Evolutionary conservation across 2,888 invertebrate genomes (phyloP).

Genomic region (Kuschelorhynchus macadamiae): DNA sequence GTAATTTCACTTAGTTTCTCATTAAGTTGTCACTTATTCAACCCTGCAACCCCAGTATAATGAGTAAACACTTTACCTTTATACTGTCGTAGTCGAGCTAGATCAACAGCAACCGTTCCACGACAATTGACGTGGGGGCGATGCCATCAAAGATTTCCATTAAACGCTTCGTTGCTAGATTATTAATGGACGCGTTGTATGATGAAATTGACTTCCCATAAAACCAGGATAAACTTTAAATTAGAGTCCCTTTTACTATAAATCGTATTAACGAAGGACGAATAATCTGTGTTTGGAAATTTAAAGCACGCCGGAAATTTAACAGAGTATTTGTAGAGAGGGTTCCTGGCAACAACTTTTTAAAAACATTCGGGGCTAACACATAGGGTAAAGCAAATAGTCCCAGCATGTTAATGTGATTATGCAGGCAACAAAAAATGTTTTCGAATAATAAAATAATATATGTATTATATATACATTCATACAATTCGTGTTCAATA

Average conservation of each 20-base stretch:
- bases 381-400: no score
- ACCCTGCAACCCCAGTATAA: conserved; percentile 42
- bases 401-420: no score
- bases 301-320: background rate
- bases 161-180: conserved; percentile 63
- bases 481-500: no score
- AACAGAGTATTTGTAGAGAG: no score
- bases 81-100: conserved; percentile 34
- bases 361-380: no score
- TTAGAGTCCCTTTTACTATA: conserved; percentile 50
- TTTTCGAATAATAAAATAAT: no score
- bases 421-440: no score
- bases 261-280: conserved; percentile 25
- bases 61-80: conserved; percentile 47
- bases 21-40: conserved; percentile 49
- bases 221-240: conserved; percentile 57
- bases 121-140: conserved; percentile 62
- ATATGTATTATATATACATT: no score
- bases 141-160: conserved; percentile 64
- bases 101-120: conserved; percentile 44
- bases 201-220: conserved; percentile 62
- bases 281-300: conserved; percentile 7
- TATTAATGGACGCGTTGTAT: conserved; percentile 64
- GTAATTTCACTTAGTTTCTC: conserved; percentile 46
- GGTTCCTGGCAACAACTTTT: no score